Evolutionary conservation across 2,797 vertebrate genomes (phyloP).

Genomic region (Anableps anableps): DNA sequence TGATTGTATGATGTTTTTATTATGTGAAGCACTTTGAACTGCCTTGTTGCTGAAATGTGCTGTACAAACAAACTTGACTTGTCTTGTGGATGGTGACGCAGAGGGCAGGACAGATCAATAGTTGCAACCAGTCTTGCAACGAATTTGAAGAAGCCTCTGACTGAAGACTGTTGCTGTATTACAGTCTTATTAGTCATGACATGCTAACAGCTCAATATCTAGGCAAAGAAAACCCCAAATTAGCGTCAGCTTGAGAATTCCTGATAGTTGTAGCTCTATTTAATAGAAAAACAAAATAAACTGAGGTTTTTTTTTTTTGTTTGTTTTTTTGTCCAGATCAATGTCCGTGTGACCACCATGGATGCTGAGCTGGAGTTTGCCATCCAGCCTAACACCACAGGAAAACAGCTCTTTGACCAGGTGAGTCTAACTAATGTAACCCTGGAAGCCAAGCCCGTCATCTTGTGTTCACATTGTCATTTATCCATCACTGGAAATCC

Average conservation of each 20-base stretch:
- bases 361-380: constrained; percentile 98
- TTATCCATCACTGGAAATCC: background rate
- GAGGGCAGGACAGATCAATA: no score
- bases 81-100: no score
- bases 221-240: no score
- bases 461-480: background rate
- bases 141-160: no score
- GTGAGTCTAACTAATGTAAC: constrained; percentile 67
- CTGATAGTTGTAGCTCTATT: background rate
- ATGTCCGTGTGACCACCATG: constrained; percentile 97
- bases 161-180: no score
- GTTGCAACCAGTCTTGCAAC: no score
- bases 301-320: background rate
- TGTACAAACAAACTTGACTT: no score
- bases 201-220: no score
- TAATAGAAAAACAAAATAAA: background rate
- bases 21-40: no score
- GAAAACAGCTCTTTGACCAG: constrained; percentile 99
- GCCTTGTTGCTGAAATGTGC: no score
- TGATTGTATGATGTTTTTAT: no score
- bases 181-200: no score
- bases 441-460: background rate
- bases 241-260: background rate
- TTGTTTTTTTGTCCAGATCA: constrained; percentile 82
- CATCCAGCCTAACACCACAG: constrained; percentile 96